Evolutionary conservation across 2,113 vertebrate genomes (phyloP).

Genomic region (Leptodactylus fuscus): DNA sequence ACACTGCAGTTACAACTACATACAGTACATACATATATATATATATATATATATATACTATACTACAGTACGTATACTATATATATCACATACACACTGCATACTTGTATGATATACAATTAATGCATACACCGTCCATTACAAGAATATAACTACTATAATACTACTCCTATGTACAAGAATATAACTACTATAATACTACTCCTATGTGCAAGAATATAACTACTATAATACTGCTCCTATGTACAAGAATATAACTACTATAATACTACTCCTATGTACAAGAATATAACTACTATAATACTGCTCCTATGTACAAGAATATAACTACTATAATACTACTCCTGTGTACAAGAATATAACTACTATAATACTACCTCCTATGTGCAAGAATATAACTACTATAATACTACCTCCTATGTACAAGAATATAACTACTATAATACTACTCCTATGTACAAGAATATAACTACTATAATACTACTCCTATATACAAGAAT

Average conservation of each 20-base stretch:
- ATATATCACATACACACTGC: background rate
- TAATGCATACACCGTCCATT: background rate
- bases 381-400: no score
- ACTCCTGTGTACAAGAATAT: no score
- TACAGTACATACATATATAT: background rate
- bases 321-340: conserved; percentile 7
- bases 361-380: no score
- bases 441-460: background rate
- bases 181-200: conserved; percentile 9
- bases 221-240: background rate
- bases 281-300: conserved; percentile 4
- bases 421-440: background rate
- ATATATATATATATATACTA: no score
- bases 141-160: conserved; percentile 8
- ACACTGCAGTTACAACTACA: background rate
- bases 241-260: background rate
- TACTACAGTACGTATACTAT: background rate
- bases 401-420: no score
- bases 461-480: background rate
- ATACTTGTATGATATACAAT: no score
- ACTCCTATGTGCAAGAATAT: no score
- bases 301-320: background rate
- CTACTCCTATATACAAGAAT: background rate
- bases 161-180: background rate
- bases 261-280: conserved; percentile 5